Evolutionary conservation across 1,140 invertebrate species (phyloP).

Genomic region (Pseudachorutes palmiensis): DNA sequence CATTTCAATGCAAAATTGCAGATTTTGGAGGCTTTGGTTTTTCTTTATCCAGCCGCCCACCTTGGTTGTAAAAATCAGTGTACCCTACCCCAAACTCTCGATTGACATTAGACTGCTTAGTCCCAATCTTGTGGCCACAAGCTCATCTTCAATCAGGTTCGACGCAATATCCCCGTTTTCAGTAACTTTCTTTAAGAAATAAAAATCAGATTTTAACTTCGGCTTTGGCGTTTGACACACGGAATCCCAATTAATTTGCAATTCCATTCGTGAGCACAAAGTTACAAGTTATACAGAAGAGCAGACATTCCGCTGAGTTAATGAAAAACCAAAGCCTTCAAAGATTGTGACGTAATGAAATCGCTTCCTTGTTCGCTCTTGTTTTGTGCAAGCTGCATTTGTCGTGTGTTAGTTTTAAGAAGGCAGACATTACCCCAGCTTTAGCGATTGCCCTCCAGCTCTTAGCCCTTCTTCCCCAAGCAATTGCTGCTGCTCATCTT

Average conservation of each 20-base stretch:
- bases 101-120: constrained; percentile 57
- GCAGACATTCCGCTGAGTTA: not conserved
- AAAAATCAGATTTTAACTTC: constrained; percentile 6
- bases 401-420: constrained; percentile 13
- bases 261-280: not conserved
- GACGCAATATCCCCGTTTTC: constrained; percentile 32
- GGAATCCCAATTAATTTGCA: no score
- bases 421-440: constrained; percentile 83
- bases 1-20: no score
- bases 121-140: not conserved
- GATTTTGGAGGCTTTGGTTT: constrained; percentile 23
- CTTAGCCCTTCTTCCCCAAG: constrained; percentile 87
- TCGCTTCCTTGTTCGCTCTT: no score
- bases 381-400: not conserved
- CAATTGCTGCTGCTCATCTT: constrained; percentile 87
- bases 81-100: constrained; percentile 82
- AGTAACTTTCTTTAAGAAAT: constrained; percentile 36
- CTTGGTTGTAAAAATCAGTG: constrained; percentile 8
- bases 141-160: constrained; percentile 29
- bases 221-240: not conserved
- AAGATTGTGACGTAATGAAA: not conserved
- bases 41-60: not conserved
- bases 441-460: constrained; percentile 85
- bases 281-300: constrained; percentile 5
- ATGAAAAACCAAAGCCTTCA: constrained; percentile 14